Evolutionary conservation across 1,140 invertebrate genomes (phyloP), one percentile per base, ranked within the genome.

Genomic region (Anadara kagoshimensis): DNA sequence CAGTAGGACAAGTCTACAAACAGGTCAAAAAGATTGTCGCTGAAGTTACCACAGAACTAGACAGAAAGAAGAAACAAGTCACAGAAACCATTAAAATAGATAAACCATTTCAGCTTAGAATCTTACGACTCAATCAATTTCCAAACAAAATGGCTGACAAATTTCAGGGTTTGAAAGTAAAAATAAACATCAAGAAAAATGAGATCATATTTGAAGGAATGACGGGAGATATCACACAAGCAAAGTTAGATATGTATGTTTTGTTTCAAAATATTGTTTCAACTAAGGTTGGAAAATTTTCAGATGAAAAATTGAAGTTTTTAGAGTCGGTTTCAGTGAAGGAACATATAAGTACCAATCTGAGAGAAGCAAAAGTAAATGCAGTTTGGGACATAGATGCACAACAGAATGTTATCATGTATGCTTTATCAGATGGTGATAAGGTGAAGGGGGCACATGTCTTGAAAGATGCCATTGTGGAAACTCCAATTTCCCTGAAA

Each of bases 1-100:
- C 61, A 44, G 74, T 73, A 14, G 20, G 62, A 18, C 69, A 67
- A 18, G n/a, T 81, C n/a, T 47, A 36, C 8, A 59, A 69, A 10
- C 10, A 81, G 29, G 24, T 79, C 3, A 63, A 70, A 14, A 10
- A 59, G 16, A 64, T 73, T 0, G 61, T 67, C 10, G 57, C 0
- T 10, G 41, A 56, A n/a, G 65, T 69, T 16, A 70, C 65, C 12
- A 73, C 54, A 14, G 73, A 76, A 3, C 29, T 72, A 29, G 69
- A 79, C 20, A 57, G 63, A 16, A 79, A 77, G 51, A 76, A 71
- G 41, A 47, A 79, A 36, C 72, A 76, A 54, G 51, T 82, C 0
- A 71, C 62, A n/a, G 78, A 82, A 63, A 73, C 63, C 1, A 41
- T 73, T 7, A 36, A 29, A 0, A 44, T 78, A 12, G 29, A 36